Conservation (phyloP, 2,113 vertebrate species). For the Pseudopodoces humilis region DNA sequence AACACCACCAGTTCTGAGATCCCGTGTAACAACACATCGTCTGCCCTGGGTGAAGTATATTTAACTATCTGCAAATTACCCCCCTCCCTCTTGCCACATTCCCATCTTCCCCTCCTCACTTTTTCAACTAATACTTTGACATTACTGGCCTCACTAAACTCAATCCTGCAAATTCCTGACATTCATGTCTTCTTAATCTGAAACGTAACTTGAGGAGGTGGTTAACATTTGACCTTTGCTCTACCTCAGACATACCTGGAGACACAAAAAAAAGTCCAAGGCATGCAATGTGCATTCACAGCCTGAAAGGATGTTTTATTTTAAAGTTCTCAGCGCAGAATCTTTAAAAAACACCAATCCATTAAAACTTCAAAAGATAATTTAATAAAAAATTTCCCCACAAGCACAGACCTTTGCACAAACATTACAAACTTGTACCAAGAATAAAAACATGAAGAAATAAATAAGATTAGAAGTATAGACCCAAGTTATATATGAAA, state of each 20-base stretch:
- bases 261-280: not conserved
- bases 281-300: slow-evolving; percentile 1
- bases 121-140: slow-evolving; percentile 53
- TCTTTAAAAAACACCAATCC: not conserved
- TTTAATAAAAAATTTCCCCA: not conserved
- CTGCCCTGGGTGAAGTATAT: not conserved
- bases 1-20: not conserved
- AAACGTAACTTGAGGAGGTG: slow-evolving; percentile 61
- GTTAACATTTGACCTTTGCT: slow-evolving; percentile 68
- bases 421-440: not conserved
- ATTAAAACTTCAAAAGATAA: slow-evolving; percentile 8
- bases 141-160: slow-evolving; percentile 55
- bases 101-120: not conserved
- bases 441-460: not conserved
- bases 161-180: slow-evolving; percentile 64
- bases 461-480: not conserved
- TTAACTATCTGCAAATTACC: not conserved
- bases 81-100: not conserved
- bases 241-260: slow-evolving; percentile 67
- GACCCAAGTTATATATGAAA: not conserved
- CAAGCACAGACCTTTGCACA: not conserved
- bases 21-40: not conserved
- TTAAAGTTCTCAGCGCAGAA: not conserved
- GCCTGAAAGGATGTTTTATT: slow-evolving; percentile 36
- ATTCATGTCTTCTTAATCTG: slow-evolving; percentile 68